Evolutionary conservation across 2,888 invertebrate genomes (phyloP), one percentile per base, ranked within the genome.

Genomic region (Megastigmus dorsalis): DNA sequence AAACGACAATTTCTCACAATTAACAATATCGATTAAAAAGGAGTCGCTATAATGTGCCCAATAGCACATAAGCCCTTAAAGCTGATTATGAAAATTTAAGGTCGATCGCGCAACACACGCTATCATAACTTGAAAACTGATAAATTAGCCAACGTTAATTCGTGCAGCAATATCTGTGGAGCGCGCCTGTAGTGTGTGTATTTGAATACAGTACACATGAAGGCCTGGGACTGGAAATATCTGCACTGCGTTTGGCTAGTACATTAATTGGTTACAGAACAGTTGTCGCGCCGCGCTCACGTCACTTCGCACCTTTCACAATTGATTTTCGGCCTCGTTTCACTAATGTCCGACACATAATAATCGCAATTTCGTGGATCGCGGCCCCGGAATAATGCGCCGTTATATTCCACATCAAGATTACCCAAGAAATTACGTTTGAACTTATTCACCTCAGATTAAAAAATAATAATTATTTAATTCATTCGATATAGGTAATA

Each of bases 151-250:
- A 50, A 48, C 30, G 15, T 6, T 36, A 26, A 67, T 45, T 45
- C 45, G 13, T 57, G 57, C 15, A 45, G 57, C 15, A 45, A 57
- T 57, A 43, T 67, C 66, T 3, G 43, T n/a, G n/a, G n/a, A n/a
- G n/a, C n/a, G n/a, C n/a, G n/a, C n/a, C n/a, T n/a, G n/a, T n/a
- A n/a, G n/a, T n/a, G n/a, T n/a, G n/a, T n/a, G n/a, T n/a, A n/a
- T n/a, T n/a, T n/a, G n/a, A n/a, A n/a, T n/a, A n/a, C 43, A 7
- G 9, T 13, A 18, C 57, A 13, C 10, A 28, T 28, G 41, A 26
- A 41, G 38, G 67, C 67, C 23, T 28, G 18, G n/a, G n/a, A n/a
- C 36, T 38, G 59, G n/a, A 54, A 63, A 62, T n/a, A n/a, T 43
- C 55, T 33, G 15, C 26, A n/a, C 41, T 5, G 9, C 10, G 36